Percentiles rank a stretch among this genome's conserved stretches.
These are phyloP conservation scores for Ispidina picta DNA, from an alignment of 2,797 vertebrate species.

Conservation along the genomic window DNA sequence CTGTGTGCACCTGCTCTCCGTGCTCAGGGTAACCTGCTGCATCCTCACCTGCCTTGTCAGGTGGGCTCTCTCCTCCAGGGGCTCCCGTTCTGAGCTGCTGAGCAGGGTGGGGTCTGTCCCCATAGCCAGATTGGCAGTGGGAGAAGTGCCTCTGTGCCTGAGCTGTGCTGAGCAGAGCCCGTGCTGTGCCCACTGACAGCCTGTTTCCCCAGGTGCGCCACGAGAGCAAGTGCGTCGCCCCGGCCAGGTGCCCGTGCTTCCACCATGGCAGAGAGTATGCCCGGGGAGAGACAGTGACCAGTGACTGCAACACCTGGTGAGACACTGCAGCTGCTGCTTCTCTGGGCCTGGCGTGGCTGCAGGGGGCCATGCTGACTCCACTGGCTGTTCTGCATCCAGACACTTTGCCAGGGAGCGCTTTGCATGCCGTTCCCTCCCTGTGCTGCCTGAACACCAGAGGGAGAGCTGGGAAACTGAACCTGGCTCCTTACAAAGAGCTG, in stretches of 20 bases:
- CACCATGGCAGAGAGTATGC: slow-evolving; percentile 89
- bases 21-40: neutral
- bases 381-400: too few relatives aligned
- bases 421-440: neutral
- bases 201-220: slow-evolving; percentile 84
- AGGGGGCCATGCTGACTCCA: too few relatives aligned
- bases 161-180: too few relatives aligned
- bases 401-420: too few relatives aligned
- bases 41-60: neutral
- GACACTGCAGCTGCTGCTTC: neutral
- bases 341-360: neutral
- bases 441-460: neutral
- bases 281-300: slow-evolving; percentile 82
- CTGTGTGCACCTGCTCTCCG: neutral
- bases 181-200: neutral
- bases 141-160: too few relatives aligned
- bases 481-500: neutral
- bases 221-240: slow-evolving; percentile 84
- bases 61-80: neutral
- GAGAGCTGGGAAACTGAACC: neutral
- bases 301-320: slow-evolving; percentile 95
- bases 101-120: too few relatives aligned
- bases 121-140: too few relatives aligned
- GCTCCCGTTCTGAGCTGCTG: too few relatives aligned
- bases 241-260: slow-evolving; percentile 92